A percentile compares a stretch with the other conserved stretches of the same genome.
phyloP scores from a whole-genome alignment of 1,140 invertebrate genomes.

The Notospermus geniculatus region DNA sequence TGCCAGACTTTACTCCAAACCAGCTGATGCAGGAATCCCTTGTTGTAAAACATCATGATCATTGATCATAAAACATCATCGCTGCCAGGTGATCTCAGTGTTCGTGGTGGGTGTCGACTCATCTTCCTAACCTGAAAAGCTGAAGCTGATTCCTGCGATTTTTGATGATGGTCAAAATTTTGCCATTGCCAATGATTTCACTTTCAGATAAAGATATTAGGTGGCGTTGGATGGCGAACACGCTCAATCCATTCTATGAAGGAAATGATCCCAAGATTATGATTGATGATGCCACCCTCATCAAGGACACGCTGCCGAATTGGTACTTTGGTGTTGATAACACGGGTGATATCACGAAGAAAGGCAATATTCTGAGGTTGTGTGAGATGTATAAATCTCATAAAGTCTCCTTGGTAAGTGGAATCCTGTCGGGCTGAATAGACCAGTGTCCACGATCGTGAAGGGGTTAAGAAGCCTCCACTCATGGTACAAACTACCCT shows the following conservation, averaged over 20 bases:
- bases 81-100: no score
- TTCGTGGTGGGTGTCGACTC: no score
- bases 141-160: no score
- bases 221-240: constrained; percentile 83
- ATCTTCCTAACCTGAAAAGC: no score
- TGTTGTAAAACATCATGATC: no score
- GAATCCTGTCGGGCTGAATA: no score
- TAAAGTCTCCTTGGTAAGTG: no score
- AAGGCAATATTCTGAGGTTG: constrained; percentile 67
- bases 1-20: no score
- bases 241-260: constrained; percentile 90
- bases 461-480: no score
- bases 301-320: constrained; percentile 70
- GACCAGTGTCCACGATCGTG: neutral
- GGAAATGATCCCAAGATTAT: constrained; percentile 68
- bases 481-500: no score
- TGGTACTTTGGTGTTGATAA: constrained; percentile 85
- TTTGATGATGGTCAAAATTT: constrained; percentile 5
- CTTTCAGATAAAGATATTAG: constrained; percentile 27
- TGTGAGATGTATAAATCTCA: constrained; percentile 32
- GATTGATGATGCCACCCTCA: constrained; percentile 84
- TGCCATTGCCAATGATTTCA: neutral
- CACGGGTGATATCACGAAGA: constrained; percentile 76
- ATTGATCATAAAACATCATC: no score
- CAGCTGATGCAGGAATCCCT: no score